Evolutionary conservation across 2,797 vertebrate genomes (phyloP), one percentile per base, ranked within the genome.

Genomic region (Spinus pinus): DNA sequence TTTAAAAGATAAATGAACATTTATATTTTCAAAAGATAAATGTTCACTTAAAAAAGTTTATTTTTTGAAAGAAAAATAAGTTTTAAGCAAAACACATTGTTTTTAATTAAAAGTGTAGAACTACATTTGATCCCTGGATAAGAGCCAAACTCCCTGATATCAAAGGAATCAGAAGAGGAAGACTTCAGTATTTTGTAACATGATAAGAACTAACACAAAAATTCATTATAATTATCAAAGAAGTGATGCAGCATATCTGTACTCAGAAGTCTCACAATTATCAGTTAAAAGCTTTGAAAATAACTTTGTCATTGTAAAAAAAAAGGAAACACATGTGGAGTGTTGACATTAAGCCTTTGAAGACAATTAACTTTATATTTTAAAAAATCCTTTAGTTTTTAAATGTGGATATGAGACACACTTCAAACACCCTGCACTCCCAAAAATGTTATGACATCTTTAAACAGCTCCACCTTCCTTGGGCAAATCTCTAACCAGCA

Each of bases 61-160:
- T 46, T 46, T 31, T 33, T 23, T 2, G 1, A 18, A 74, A 78
- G 14, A 2, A 22, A 37, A 70, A 27, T 1, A 19, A 28, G 8
- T 66, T 86, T 31, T 16, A 23, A 53, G 31, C 1, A 12, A 41
- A 50, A 53, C 8, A 9, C 0, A 2, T 10, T 56, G 8, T 35
- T 51, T 17, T 67, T 28, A 15, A 4, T 3, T 28, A 9, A 4
- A 11, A 41, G 24, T 31, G 37, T 6, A 30, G 80, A 91, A 39
- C 0, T 12, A 6, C 1, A 12, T 42, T 16, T 58, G 15, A 3
- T 14, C 24, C 28, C 1, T 22, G 62, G 61, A 0, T 8, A n/a
- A 37, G 19, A 61, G 6, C 3, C 20, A 54, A 71, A 35, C 5
- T 44, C 39, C 31, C 25, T 23, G 7, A 22, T 20, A 71, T 9